Conservation (phyloP, 2,113 vertebrate species). For the Pluvianellus socialis region DNA sequence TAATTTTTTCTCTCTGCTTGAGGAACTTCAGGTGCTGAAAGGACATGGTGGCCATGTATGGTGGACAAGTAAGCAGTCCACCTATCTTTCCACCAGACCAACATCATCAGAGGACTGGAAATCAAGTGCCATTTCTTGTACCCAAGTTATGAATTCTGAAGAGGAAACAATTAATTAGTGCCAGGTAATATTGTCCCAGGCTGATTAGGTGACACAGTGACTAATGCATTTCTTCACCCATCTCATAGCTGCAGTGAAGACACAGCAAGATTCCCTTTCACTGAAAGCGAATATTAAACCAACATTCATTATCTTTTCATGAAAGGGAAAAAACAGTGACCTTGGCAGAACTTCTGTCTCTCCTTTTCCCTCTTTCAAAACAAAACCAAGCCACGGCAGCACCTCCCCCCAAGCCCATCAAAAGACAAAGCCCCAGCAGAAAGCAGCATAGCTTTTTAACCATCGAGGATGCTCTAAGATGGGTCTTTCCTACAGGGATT, state of each 20-base stretch:
- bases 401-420: neutral
- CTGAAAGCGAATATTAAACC: conserved; percentile 26
- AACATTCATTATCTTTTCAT: conserved; percentile 35
- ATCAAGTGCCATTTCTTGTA: neutral
- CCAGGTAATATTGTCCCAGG: neutral
- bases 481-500: conserved; percentile 59
- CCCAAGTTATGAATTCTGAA: neutral
- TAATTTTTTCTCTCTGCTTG: neutral
- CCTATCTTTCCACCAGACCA: neutral
- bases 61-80: neutral
- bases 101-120: neutral
- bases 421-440: neutral
- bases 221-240: neutral
- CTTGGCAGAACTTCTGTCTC: neutral
- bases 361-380: neutral
- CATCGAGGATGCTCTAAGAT: conserved; percentile 32
- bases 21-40: neutral
- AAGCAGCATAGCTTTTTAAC: neutral
- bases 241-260: neutral
- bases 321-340: neutral
- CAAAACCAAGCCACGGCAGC: neutral
- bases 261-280: neutral
- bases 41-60: neutral
- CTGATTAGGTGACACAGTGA: neutral
- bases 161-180: conserved; percentile 20